These are phyloP conservation scores for Ormyrus pomaceus DNA, from an alignment of 2,888 invertebrate species.

Conservation along the genomic window DNA sequence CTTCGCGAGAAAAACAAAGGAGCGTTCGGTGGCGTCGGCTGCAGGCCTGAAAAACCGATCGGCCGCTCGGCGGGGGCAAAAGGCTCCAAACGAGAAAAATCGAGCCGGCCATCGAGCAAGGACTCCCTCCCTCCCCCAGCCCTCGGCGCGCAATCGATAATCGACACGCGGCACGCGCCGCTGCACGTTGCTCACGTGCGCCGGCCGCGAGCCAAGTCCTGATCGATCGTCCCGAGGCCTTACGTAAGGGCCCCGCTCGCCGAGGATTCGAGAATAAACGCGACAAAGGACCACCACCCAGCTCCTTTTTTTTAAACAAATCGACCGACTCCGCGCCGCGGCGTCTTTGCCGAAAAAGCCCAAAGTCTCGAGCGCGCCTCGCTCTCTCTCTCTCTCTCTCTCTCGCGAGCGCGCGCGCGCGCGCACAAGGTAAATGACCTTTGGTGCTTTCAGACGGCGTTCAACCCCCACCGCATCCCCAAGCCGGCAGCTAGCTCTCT, in stretches of 20 bases:
- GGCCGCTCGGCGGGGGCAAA: no score
- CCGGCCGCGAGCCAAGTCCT: neutral
- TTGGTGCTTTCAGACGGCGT: slow-evolving; percentile 27
- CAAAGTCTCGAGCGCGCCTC: neutral
- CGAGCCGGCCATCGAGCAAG: no score
- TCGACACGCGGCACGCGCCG: slow-evolving; percentile 16
- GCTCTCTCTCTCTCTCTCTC: neutral
- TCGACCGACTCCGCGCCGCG: no score
- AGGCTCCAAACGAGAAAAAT: no score
- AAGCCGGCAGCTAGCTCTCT: neutral
- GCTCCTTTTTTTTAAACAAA: no score
- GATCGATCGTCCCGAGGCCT: neutral
- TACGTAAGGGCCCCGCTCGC: no score
- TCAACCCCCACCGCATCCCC: slow-evolving; percentile 2
- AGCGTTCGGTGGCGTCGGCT: no score
- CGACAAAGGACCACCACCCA: no score
- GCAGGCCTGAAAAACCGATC: no score
- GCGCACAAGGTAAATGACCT: slow-evolving; percentile 30
- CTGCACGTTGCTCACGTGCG: slow-evolving; percentile 11
- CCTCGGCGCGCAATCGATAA: slow-evolving; percentile 18
- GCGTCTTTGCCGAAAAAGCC: slow-evolving; percentile 1
- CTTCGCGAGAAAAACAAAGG: neutral
- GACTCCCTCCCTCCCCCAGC: no score
- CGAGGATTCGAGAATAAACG: no score
- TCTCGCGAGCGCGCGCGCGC: neutral